A percentile compares a stretch with the other conserved stretches of the same genome.
phyloP scores from a whole-genome alignment of 2,113 vertebrate species.

The Rhagologus leucostigma region DNA sequence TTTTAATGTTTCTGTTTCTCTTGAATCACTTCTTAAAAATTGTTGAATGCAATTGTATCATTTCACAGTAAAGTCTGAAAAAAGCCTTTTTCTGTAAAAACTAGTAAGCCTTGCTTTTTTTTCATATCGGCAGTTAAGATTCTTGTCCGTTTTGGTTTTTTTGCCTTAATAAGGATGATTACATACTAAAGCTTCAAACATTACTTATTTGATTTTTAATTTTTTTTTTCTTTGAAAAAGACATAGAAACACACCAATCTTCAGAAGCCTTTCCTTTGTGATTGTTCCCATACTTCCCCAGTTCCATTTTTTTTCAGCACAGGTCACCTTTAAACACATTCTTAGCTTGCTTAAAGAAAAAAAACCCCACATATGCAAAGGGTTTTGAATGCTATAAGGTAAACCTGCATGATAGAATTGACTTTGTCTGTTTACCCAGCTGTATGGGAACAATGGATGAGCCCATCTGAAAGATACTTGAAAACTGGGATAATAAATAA shows the following conservation, averaged over 20 bases:
- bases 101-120: background rate
- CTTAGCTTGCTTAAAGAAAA: background rate
- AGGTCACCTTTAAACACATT: constrained; percentile 8
- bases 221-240: background rate
- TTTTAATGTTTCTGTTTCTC: background rate
- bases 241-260: background rate
- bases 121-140: background rate
- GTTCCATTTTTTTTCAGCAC: background rate
- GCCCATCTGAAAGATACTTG: constrained; percentile 38
- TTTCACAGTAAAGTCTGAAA: background rate
- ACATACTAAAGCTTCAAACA: background rate
- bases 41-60: background rate
- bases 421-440: constrained; percentile 59
- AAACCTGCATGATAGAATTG: constrained; percentile 9
- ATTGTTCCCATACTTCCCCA: background rate
- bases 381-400: background rate
- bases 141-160: background rate
- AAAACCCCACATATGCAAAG: background rate
- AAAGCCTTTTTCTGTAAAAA: background rate
- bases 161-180: background rate
- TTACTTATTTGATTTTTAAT: background rate
- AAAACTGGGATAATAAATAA: constrained; percentile 55
- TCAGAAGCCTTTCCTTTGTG: background rate
- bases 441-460: constrained; percentile 30
- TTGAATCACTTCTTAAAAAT: background rate